Evolutionary conservation across 1,140 invertebrate species (phyloP), one percentile per base, ranked within the genome.

Genomic region (Calliphora vicina): DNA sequence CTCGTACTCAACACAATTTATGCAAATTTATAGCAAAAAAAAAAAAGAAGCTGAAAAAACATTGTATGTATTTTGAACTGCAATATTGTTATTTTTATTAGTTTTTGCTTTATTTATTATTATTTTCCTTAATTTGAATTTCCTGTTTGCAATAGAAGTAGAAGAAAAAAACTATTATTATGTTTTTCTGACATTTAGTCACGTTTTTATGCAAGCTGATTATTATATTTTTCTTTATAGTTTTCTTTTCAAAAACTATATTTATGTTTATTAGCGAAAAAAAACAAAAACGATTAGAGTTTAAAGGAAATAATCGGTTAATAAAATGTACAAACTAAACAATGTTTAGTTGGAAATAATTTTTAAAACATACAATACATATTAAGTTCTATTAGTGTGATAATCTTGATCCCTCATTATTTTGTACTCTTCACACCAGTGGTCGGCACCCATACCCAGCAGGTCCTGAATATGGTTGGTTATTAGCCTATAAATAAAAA

Each of bases 71-170:
- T 67, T 23, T 67, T 23, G 25, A 67, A 67, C 6, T 67, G 61
- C 61, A 67, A 20, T 67, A 67, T 67, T 67, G 6, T 67, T 67
- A 20, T 78, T 78, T 78, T 42, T 78, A 76, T 35, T 76, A 73
- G 10, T 27, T 73, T 26, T 57, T 57, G 15, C 50, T 57, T 57
- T 67, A 23, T 67, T 67, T 35, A 35, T 76, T 35, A n/a, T 42
- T 76, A 20, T 76, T 42, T 76, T 42, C 73, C 29, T 76, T 76
- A 76, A 45, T 78, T 43, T 78, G 74, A 43, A 78, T 25, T 78
- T 78, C 74, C 74, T 78, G 74, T 78, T 78, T 67, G 61, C 17
- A 67, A 23, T 23, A 29, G 8, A 78, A 35, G 73, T 35, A n/a
- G 35, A n/a, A 6, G 5, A 17, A 57, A n/a, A 6, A 17, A 17